Conservation (phyloP, 2,113 vertebrate genomes). For the Aythya baeri region DNA sequence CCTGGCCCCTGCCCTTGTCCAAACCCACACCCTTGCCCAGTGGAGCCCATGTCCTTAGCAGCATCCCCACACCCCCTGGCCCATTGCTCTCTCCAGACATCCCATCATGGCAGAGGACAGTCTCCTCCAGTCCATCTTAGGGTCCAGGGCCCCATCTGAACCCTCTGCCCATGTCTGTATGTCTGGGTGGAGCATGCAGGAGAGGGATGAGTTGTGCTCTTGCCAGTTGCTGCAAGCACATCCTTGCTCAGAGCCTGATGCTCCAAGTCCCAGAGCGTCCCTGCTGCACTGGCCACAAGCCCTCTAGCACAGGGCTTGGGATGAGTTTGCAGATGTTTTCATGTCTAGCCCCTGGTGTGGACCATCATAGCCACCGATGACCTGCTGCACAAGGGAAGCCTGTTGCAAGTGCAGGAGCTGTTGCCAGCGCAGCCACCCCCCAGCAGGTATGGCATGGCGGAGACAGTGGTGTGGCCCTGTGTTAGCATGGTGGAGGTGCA, state of each 20-base stretch:
- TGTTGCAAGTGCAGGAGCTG: accelerated
- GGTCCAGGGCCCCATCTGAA: neutral
- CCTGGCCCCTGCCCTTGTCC: neutral
- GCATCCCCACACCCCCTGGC: too few relatives aligned
- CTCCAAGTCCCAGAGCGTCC: neutral
- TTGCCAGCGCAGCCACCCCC: neutral
- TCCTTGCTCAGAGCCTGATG: neutral
- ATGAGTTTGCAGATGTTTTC: neutral
- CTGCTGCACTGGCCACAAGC: accelerated
- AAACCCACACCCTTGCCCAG: neutral
- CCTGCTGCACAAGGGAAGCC: neutral
- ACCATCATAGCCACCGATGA: accelerated
- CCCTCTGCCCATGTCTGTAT: accelerated
- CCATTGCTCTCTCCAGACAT: accelerated
- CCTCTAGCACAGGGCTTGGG: neutral
- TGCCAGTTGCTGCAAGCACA: neutral
- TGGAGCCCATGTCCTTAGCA: neutral
- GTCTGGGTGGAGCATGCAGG: neutral
- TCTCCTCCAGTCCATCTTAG: accelerated
- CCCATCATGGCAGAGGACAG: neutral
- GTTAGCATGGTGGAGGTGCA: neutral
- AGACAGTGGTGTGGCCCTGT: neutral
- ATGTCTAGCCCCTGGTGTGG: neutral
- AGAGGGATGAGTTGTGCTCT: neutral
- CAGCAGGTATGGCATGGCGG: neutral